A percentile compares a stretch with the other conserved stretches of the same genome.
These are phyloP conservation scores for Erpetoichthys calabaricus DNA, from an alignment of 2,797 vertebrate genomes.

Conservation along the genomic window DNA sequence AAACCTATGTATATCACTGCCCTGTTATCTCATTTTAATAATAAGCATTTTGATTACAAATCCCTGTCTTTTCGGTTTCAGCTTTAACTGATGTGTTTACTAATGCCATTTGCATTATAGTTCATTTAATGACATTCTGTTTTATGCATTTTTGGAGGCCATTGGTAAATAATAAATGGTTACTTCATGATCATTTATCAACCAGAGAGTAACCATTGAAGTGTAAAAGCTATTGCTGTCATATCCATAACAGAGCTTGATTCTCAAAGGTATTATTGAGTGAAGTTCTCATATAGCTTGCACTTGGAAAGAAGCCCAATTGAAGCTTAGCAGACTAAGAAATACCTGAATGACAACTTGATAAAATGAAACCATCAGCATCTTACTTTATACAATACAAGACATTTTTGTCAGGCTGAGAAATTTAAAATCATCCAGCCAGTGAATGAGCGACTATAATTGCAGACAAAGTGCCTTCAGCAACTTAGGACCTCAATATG, in stretches of 20 bases:
- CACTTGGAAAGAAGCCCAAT: slow-evolving; percentile 17
- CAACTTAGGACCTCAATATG: not conserved
- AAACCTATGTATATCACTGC: not conserved
- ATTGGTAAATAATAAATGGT: slow-evolving; percentile 25
- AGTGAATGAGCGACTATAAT: not conserved
- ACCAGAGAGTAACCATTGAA: slow-evolving; percentile 25
- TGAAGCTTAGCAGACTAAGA: slow-evolving; percentile 23
- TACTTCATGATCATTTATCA: slow-evolving; percentile 35
- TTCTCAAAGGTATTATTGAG: slow-evolving; percentile 31
- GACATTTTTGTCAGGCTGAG: not conserved
- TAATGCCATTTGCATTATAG: slow-evolving; percentile 2
- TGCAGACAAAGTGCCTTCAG: not conserved
- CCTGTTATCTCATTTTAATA: not conserved
- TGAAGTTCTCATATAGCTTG: slow-evolving; percentile 19
- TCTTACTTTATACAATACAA: slow-evolving; percentile 31
- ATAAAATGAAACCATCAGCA: slow-evolving; percentile 43
- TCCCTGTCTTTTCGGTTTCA: not conserved
- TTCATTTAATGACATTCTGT: slow-evolving; percentile 17
- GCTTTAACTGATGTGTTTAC: slow-evolving; percentile 3
- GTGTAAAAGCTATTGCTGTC: slow-evolving; percentile 32
- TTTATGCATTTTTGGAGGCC: slow-evolving; percentile 20
- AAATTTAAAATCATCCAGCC: not conserved
- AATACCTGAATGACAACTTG: slow-evolving; percentile 49
- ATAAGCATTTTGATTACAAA: not conserved
- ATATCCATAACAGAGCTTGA: slow-evolving; percentile 25